Evolutionary conservation across 2,888 invertebrate species (phyloP).

Genomic region (Drosophila macrospina): DNA sequence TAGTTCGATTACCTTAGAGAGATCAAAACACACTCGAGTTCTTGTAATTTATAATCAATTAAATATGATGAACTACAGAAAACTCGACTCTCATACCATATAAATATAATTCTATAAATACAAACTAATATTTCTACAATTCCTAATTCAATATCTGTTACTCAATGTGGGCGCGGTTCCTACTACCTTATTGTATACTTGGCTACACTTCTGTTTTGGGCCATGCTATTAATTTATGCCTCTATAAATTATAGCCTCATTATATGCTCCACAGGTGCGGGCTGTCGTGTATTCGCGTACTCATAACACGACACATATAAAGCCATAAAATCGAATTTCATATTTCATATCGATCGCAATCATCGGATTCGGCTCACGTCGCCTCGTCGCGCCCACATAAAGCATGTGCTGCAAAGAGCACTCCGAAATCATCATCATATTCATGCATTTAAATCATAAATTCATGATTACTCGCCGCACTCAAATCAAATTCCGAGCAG

Average conservation of each 20-base stretch:
- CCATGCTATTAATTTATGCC: conserved; percentile 48
- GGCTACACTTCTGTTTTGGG: conserved; percentile 1
- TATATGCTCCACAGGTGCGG: conserved; percentile 60
- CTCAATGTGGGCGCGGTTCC: conserved; percentile 3
- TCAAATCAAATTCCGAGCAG: conserved; percentile 66
- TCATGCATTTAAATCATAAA: conserved; percentile 81
- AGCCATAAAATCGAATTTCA: conserved; percentile 73
- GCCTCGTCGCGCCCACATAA: conserved; percentile 44
- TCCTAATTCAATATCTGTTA: not conserved
- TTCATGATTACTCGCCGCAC: conserved; percentile 65
- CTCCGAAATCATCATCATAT: conserved; percentile 68
- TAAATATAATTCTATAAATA: not conserved
- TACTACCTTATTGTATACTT: conserved; percentile 6
- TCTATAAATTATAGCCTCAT: conserved; percentile 65
- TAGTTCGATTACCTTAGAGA: conserved; percentile 4
- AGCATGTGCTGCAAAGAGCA: conserved; percentile 15
- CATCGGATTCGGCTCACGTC: conserved; percentile 63
- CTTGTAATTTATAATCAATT: no score
- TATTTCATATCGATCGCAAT: conserved; percentile 68
- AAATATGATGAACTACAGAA: no score
- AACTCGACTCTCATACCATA: no score
- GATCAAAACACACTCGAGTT: not conserved
- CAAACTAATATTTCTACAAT: not conserved
- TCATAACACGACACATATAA: conserved; percentile 65
- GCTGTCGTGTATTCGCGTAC: conserved; percentile 68